Evolutionary conservation across 2,113 vertebrate species (phyloP), one percentile per base, ranked within the genome.

Genomic region (Dipodomys ordii): DNA sequence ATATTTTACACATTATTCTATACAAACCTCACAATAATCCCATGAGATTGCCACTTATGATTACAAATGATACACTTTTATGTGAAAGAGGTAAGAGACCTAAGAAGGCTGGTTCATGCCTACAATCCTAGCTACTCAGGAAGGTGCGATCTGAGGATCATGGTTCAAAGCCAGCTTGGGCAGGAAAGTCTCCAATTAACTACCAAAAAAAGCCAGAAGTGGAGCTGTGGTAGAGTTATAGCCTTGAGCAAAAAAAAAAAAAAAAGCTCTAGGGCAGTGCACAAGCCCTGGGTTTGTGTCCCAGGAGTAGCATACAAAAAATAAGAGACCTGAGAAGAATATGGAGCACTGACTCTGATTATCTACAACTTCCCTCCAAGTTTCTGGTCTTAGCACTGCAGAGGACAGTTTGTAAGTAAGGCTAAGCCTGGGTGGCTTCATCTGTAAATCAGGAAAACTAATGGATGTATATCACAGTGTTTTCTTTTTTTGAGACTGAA

Each of bases 1-100:
- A 68, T 78, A 72, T 83, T 44, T 83, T 80, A 77, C 71, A 62
- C 53, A 57, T 90, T 83, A 67, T 72, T 90, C 93, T 46, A 22
- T 28, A 71, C 6, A 46, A 62, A 49, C 15, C 6, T 89, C 57
- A 87, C 57, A 19, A 44, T 7, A 85, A 39, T 89, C 39, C 64
- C 15, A 10, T 72, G 69, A 60, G 46, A 74, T 15, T 23, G 10
- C 35, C 32, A 57, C 30, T 35, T n/a, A 71, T 73, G 60, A 84
- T 77, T 88, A 87, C 4, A 88, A 57, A 49, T 44, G 39, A 64
- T n/a, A 22, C 9, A 18, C 82, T n/a, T 85, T 65, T 64, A 82
- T 73, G 76, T 0, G 49, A 62, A 90, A 1, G 30, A 6, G 3
- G 32, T 81, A 84, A 46, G 35, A 84, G 80, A 67, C 15, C 22